Base-by-base conservation (phyloP, 2,113 vertebrate species). In the Mugil cephalus region DNA sequence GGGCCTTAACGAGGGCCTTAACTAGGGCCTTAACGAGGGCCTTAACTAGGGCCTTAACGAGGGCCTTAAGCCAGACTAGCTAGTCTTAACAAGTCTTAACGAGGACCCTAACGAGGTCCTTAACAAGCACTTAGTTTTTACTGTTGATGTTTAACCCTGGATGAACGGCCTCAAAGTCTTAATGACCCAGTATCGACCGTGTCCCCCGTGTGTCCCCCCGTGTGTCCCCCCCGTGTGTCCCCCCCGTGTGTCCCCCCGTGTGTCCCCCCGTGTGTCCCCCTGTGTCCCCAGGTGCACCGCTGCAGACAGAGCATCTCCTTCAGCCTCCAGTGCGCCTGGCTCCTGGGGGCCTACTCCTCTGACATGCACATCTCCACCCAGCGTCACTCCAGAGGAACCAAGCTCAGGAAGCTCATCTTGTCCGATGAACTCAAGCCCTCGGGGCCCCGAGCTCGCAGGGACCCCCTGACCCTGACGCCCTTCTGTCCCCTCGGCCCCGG, bases 341-440 rank as follows among this genome's bases (percentile, higher is more conserved):
- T 99, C 45, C 94, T 99, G 0, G 97, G 96, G 0, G 97, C 97
- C 12, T 98, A 97, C 84, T 97, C 96, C 38, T 98, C 96, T 0
- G 97, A 99, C 92, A 98, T 98, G 97, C 97, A 98, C 95, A 98
- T 98, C 91, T 98, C 97, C 89, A 95, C 97, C 0, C 97, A 99
- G 87, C 95, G 96, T 1, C 95, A 99, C 86, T 99, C 97, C 0
- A 87, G 97, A 0, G 97, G 97, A 54, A 96, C 97, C 91, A 99
- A 98, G 62, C 94, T 99, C 0, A 94, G 97, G 46, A 93, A 95
- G 15, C 89, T 99, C 43, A 99, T 99, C 93, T 94, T 99, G 19
- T 98, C 97, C 0, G 98, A 99, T 0, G 97, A 99, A 88, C 92
- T 99, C 15, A 97, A 97, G 70, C 97, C 97, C 0, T 92, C 95